phyloP scores from a whole-genome alignment of 2,888 invertebrate species.

The Strigamia maritima region DNA sequence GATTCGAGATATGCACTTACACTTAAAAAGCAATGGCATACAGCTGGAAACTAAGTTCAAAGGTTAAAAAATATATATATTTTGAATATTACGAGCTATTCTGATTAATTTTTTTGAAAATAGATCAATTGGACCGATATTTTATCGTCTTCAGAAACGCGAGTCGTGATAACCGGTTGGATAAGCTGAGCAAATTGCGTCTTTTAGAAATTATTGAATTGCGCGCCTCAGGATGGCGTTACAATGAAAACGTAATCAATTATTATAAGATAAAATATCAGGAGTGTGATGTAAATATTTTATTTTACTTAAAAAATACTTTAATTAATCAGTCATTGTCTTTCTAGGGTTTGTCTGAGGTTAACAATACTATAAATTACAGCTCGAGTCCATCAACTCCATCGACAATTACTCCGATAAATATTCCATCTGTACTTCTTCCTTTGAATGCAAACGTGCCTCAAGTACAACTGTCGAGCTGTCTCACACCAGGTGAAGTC shows the following conservation, averaged over 20 bases:
- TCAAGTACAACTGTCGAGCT: slow-evolving; percentile 29
- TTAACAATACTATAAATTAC: not conserved
- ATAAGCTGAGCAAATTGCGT: slow-evolving; percentile 78
- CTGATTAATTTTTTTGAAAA: slow-evolving; percentile 25
- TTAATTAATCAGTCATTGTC: not conserved
- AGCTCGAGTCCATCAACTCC: not conserved
- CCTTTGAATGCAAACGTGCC: slow-evolving; percentile 34
- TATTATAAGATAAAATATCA: slow-evolving; percentile 64
- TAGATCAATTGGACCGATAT: slow-evolving; percentile 73
- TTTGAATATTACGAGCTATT: not conserved
- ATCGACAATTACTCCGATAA: not conserved
- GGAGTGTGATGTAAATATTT: slow-evolving; percentile 53
- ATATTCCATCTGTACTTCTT: slow-evolving; percentile 3
- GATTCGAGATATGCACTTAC: slow-evolving; percentile 73
- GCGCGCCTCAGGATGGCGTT: slow-evolving; percentile 86
- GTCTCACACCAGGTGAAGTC: slow-evolving; percentile 71
- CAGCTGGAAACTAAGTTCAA: slow-evolving; percentile 78
- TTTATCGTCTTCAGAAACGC: slow-evolving; percentile 85
- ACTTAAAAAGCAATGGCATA: slow-evolving; percentile 69
- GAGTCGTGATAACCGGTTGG: slow-evolving; percentile 80
- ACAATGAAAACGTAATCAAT: slow-evolving; percentile 75
- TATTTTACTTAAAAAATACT: not conserved
- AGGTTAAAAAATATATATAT: slow-evolving; percentile 49
- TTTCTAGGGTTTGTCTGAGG: not conserved
- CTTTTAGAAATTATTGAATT: slow-evolving; percentile 89